Conservation (phyloP, 2,113 vertebrate genomes). For the Sylvia atricapilla region DNA sequence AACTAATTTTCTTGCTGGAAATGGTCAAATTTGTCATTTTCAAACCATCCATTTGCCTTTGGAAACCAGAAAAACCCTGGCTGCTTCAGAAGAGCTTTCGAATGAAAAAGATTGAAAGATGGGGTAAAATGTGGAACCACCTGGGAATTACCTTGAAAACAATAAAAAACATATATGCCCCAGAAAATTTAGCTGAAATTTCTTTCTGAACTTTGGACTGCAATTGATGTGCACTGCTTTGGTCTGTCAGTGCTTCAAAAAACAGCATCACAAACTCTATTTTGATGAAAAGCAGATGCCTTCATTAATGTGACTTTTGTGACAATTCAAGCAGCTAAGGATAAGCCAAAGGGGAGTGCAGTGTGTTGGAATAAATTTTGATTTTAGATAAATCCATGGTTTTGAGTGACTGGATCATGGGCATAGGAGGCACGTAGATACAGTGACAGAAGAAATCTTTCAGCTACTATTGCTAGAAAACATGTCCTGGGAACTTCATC, state of each 20-base stretch:
- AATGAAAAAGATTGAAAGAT: not conserved
- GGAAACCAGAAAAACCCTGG: not conserved
- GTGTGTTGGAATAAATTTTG: constrained; percentile 27
- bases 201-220: not conserved
- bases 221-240: not conserved
- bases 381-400: constrained; percentile 31
- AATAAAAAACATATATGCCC: not conserved
- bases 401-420: not conserved
- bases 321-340: constrained; percentile 12
- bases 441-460: not conserved
- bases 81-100: not conserved
- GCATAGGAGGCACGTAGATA: not conserved
- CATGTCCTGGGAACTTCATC: not conserved
- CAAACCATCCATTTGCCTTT: not conserved
- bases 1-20: not conserved
- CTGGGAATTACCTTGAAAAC: not conserved
- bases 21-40: not conserved
- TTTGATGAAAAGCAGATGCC: constrained; percentile 15
- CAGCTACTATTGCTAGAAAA: not conserved
- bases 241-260: not conserved
- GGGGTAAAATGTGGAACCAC: not conserved
- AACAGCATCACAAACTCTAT: not conserved
- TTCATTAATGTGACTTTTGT: not conserved
- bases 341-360: constrained; percentile 40
- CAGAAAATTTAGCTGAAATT: not conserved